Conservation (phyloP, 2,113 vertebrate genomes). For the Forbesichthys agassizii region DNA sequence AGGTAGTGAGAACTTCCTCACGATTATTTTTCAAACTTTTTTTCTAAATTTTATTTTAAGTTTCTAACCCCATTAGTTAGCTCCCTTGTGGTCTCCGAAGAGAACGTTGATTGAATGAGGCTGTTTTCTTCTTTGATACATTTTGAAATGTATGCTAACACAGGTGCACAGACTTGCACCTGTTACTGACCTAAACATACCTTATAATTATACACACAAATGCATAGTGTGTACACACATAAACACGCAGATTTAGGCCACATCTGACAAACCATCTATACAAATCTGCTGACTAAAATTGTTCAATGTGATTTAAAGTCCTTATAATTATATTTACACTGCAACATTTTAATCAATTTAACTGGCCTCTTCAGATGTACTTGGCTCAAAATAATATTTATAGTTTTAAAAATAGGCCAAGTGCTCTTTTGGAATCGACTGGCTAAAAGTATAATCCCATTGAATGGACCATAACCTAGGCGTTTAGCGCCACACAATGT, state of each 20-base stretch:
- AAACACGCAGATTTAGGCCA: background rate
- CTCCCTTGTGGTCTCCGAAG: conserved; percentile 63
- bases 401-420: conserved; percentile 72
- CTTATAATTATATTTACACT: conserved; percentile 60
- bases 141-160: conserved; percentile 57
- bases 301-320: conserved; percentile 38
- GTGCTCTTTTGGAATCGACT: conserved; percentile 63
- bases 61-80: conserved; percentile 61
- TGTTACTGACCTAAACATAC: conserved; percentile 12
- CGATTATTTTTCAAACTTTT: conserved; percentile 54
- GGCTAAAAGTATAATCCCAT: conserved; percentile 69
- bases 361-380: conserved; percentile 49
- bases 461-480: conserved; percentile 62
- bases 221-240: background rate
- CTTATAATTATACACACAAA: conserved; percentile 2
- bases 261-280: conserved; percentile 44
- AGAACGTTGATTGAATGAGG: conserved; percentile 66
- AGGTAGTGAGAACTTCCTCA: conserved; percentile 72
- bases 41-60: conserved; percentile 48
- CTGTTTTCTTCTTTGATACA: conserved; percentile 61
- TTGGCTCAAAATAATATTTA: conserved; percentile 46
- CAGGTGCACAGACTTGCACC: conserved; percentile 18
- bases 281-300: conserved; percentile 60
- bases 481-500: conserved; percentile 61
- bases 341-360: conserved; percentile 67